Evolutionary conservation across 2,797 vertebrate genomes (phyloP).

Genomic region (Pempheris klunzingeri): DNA sequence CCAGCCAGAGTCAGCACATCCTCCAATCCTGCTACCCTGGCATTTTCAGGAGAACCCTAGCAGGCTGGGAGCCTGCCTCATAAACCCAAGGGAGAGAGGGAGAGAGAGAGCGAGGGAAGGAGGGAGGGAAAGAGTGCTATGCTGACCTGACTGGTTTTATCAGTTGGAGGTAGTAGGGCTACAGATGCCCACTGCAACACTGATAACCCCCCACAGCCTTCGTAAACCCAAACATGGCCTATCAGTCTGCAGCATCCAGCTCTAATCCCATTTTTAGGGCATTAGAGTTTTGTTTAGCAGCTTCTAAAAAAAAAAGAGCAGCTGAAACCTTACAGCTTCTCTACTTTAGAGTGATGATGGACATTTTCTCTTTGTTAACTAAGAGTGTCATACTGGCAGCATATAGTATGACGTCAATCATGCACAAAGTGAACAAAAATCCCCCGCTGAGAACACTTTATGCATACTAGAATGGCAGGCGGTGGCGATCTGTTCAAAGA

Average conservation of each 20-base stretch:
- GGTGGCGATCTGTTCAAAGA: slow-evolving; percentile 41
- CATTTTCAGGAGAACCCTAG: slow-evolving; percentile 86
- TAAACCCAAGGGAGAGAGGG: slow-evolving; percentile 78
- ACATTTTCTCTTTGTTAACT: background rate
- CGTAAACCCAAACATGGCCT: slow-evolving; percentile 44
- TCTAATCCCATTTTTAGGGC: slow-evolving; percentile 21
- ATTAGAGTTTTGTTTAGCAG: background rate
- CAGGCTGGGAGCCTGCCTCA: slow-evolving; percentile 82
- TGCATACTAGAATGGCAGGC: slow-evolving; percentile 27
- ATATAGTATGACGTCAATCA: slow-evolving; percentile 29
- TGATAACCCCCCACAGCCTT: slow-evolving; percentile 37
- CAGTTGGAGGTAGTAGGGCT: slow-evolving; percentile 75
- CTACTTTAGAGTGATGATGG: background rate
- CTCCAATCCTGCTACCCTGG: slow-evolving; percentile 86
- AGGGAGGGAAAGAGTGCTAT: slow-evolving; percentile 54
- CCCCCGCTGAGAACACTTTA: slow-evolving; percentile 30
- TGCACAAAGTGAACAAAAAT: slow-evolving; percentile 22
- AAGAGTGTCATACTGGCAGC: slow-evolving; percentile 5
- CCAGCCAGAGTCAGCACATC: slow-evolving; percentile 87
- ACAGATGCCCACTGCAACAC: slow-evolving; percentile 68
- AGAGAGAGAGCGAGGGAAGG: slow-evolving; percentile 30
- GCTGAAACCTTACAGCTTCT: background rate
- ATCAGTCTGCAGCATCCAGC: slow-evolving; percentile 39
- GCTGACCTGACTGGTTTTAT: slow-evolving; percentile 84
- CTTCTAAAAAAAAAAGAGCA: slow-evolving; percentile 16